These are phyloP conservation scores for Matsumyia berberina DNA, from an alignment of 2,888 invertebrate species.

Conservation along the genomic window DNA sequence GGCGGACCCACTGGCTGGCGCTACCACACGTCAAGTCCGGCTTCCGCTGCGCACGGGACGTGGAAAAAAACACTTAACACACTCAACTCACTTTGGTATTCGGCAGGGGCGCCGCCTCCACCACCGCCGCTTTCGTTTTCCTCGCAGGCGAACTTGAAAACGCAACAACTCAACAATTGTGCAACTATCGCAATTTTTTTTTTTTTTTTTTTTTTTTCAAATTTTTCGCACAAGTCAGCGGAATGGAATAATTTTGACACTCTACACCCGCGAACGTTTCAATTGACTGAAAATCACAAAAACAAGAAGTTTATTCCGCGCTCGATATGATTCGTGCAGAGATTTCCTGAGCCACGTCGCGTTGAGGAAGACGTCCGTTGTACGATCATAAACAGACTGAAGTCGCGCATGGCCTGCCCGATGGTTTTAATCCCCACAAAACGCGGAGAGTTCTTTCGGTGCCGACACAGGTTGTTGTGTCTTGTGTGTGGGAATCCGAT, in stretches of 20 bases:
- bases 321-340: conserved; percentile 21
- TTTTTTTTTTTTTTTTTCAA: conserved; percentile 5
- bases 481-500: conserved; percentile 47
- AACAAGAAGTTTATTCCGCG: no score
- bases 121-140: conserved; percentile 65
- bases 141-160: conserved; percentile 62
- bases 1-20: conserved; percentile 50
- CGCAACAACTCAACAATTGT: conserved; percentile 64
- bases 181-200: conserved; percentile 56
- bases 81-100: conserved; percentile 46
- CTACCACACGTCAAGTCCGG: conserved; percentile 50
- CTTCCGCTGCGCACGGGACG: conserved; percentile 45
- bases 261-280: conserved; percentile 5
- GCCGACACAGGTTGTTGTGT: conserved; percentile 57
- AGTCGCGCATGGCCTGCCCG: conserved; percentile 40
- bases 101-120: conserved; percentile 29
- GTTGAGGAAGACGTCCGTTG: conserved; percentile 41
- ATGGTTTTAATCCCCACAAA: conserved; percentile 69
- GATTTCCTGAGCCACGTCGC: conserved; percentile 20
- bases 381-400: conserved; percentile 64
- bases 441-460: conserved; percentile 54
- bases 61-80: conserved; percentile 22
- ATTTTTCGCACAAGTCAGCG: not conserved
- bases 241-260: not conserved
- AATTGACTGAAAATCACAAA: no score